Conservation (phyloP, 2,888 invertebrate species). For the Ligdia adustata region DNA sequence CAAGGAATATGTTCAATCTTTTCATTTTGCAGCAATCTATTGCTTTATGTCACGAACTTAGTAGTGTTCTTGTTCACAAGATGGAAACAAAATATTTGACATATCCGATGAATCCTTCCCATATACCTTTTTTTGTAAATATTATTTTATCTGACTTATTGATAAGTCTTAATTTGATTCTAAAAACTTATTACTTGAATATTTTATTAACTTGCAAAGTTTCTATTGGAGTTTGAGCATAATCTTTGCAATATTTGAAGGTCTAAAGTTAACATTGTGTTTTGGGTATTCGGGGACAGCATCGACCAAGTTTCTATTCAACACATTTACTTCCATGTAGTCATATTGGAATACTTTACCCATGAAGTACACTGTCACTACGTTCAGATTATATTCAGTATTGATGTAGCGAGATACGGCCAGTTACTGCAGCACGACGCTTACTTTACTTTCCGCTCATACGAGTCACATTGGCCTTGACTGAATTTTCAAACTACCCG, state of each 20-base stretch:
- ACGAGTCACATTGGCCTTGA: conserved; percentile 30
- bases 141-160: no score
- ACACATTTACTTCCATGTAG: conserved; percentile 26
- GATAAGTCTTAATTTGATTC: no score
- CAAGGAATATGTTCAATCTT: conserved; percentile 46
- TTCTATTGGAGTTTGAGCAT: no score
- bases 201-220: no score
- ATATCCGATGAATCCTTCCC: no score
- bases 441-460: conserved; percentile 48
- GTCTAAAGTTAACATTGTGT: conserved; percentile 53
- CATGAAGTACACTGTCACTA: conserved; percentile 19
- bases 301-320: conserved; percentile 30
- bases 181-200: no score
- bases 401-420: conserved; percentile 6
- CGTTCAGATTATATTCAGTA: conserved; percentile 2
- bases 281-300: conserved; percentile 43
- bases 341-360: conserved; percentile 15
- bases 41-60: no score
- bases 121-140: no score
- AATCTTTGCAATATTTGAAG: conserved; percentile 56
- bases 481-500: conserved; percentile 38
- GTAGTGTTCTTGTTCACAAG: no score
- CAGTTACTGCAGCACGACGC: conserved; percentile 48
- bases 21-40: neutral
- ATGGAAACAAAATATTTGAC: no score